Conservation (phyloP, 2,888 invertebrate genomes). For the Rhorus exstirpatorius region DNA sequence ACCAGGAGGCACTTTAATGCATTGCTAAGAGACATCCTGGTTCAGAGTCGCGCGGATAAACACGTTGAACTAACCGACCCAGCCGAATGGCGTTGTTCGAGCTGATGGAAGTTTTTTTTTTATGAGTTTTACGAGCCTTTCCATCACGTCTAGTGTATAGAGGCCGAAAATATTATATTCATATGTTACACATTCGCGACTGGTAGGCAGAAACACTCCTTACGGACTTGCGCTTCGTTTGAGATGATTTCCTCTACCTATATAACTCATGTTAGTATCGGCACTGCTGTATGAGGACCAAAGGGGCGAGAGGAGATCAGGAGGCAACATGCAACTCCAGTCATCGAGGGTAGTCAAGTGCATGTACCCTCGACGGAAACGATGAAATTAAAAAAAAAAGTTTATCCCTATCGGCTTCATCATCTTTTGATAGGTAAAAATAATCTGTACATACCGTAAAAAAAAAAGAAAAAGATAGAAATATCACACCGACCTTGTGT, state of each 20-base stretch:
- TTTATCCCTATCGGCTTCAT: slow-evolving; percentile 6
- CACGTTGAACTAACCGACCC: slow-evolving; percentile 2
- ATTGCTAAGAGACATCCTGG: slow-evolving; percentile 28
- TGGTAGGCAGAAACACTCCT: slow-evolving; percentile 22
- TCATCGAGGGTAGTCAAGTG: slow-evolving; percentile 26
- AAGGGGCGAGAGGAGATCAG: not conserved
- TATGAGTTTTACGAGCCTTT: slow-evolving; percentile 53
- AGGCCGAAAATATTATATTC: slow-evolving; percentile 32
- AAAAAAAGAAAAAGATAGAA: not conserved
- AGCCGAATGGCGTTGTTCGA: slow-evolving; percentile 42
- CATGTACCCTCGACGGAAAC: slow-evolving; percentile 1
- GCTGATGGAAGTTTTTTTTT: slow-evolving; percentile 61
- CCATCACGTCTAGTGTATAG: not conserved
- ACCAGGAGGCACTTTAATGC: slow-evolving; percentile 41
- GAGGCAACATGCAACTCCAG: slow-evolving; percentile 39
- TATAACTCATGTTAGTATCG: slow-evolving; percentile 24
- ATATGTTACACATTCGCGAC: slow-evolving; percentile 24
- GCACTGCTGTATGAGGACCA: not conserved
- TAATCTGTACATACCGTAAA: slow-evolving; percentile 18
- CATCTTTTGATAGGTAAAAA: slow-evolving; percentile 38
- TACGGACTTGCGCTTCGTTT: slow-evolving; percentile 49
- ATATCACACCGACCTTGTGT: not conserved
- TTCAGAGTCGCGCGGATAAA: slow-evolving; percentile 42
- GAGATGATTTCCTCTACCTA: slow-evolving; percentile 48
- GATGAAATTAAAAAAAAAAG: slow-evolving; percentile 50